Evolutionary conservation across 1,140 invertebrate genomes (phyloP).

Genomic region (Cyclina sinensis): DNA sequence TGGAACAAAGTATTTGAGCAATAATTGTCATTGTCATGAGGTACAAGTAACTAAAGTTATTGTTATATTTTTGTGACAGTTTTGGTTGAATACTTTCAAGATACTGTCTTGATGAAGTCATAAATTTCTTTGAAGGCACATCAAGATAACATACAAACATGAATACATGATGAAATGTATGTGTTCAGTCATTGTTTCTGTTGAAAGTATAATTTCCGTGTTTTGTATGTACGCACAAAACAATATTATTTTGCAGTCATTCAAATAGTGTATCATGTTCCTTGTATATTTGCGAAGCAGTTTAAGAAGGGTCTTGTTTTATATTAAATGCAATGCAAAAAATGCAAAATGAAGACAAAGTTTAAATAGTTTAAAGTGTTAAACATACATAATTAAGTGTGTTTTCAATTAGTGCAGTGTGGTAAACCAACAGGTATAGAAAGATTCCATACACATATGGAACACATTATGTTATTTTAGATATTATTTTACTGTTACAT

Average conservation of each 20-base stretch:
- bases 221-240: too few species aligned
- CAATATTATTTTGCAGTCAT: too few species aligned
- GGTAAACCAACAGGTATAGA: not conserved
- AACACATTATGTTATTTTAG: not conserved
- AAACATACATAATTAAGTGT: not conserved
- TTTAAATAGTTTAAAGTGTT: not conserved
- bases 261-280: too few species aligned
- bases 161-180: too few species aligned
- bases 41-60: not conserved
- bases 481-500: not conserved
- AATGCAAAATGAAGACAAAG: not conserved
- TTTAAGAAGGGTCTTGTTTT: not conserved
- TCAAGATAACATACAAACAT: too few species aligned
- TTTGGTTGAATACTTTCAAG: not conserved
- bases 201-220: too few species aligned
- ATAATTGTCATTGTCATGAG: too few species aligned
- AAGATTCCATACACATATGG: constrained; percentile 10
- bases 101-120: not conserved
- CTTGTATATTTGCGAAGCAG: too few species aligned
- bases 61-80: not conserved
- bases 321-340: not conserved
- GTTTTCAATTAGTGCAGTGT: not conserved
- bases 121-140: too few species aligned
- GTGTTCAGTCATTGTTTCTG: too few species aligned
- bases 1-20: not conserved